Percentiles rank a stretch among this genome's conserved stretches.
Evolutionary conservation across 2,888 invertebrate genomes (phyloP).

Genomic region (Parnassius apollo): DNA sequence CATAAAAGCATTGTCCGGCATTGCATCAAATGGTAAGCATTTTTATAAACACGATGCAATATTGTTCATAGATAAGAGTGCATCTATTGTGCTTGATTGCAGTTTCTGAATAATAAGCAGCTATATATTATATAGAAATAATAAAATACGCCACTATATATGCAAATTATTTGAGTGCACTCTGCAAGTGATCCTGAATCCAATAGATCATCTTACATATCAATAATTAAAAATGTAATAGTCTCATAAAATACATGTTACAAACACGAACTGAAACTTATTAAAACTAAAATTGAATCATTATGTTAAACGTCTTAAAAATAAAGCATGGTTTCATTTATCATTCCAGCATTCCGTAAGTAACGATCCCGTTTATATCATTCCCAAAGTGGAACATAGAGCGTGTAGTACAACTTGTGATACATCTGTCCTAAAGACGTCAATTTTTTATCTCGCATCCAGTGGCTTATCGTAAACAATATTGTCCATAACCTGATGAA

Average conservation of each 20-base stretch:
- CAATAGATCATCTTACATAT: too few species aligned
- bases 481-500: constrained; percentile 37
- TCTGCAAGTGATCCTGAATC: constrained; percentile 4
- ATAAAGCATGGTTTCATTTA: constrained; percentile 17
- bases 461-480: constrained; percentile 34
- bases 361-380: constrained; percentile 16
- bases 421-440: constrained; percentile 40
- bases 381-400: constrained; percentile 35
- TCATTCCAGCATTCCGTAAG: constrained; percentile 33
- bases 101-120: constrained; percentile 14
- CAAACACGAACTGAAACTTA: neutral
- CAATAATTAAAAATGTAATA: too few species aligned
- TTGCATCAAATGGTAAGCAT: constrained; percentile 33
- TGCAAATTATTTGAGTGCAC: constrained; percentile 3
- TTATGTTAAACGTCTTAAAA: neutral
- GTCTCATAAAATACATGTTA: neutral
- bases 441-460: constrained; percentile 33
- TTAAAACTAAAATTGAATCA: too few species aligned
- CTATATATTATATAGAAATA: constrained; percentile 1
- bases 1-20: constrained; percentile 29
- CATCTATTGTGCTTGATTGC: constrained; percentile 1
- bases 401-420: constrained; percentile 51
- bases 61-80: constrained; percentile 6
- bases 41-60: constrained; percentile 26
- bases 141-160: constrained; percentile 7